phyloP scores from a whole-genome alignment of 37 sponge, comb jelly and placozoan species.

The Theonella swinhoei region DNA sequence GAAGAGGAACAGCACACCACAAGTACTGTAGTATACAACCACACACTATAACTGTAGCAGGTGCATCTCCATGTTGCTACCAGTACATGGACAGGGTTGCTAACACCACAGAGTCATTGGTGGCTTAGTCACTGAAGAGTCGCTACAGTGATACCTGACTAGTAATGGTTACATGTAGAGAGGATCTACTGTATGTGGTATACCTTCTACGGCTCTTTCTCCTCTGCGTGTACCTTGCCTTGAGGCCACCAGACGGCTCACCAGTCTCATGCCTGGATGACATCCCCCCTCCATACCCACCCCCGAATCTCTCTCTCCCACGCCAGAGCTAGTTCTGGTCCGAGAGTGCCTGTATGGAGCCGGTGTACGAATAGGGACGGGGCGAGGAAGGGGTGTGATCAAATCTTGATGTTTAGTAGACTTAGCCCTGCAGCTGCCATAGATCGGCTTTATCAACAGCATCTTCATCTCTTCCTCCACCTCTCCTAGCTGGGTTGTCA shows the following conservation, averaged over 20 bases:
- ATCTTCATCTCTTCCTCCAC: slow-evolving; percentile 32
- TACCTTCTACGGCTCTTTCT: not conserved
- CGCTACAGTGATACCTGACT: too few relatives aligned
- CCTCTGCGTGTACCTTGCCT: not conserved
- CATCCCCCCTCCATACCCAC: not conserved
- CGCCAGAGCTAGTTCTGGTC: not conserved
- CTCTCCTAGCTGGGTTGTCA: slow-evolving; percentile 36
- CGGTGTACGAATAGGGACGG: slow-evolving; percentile 1
- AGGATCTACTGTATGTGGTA: not conserved
- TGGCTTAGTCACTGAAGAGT: too few relatives aligned
- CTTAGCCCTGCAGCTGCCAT: not conserved
- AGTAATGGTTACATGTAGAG: not conserved
- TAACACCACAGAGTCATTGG: too few relatives aligned
- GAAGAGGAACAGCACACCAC: not conserved
- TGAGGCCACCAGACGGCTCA: not conserved
- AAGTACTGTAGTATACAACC: too few relatives aligned
- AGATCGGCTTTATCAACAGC: slow-evolving; percentile 71
- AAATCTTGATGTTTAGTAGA: not conserved
- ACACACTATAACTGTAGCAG: too few relatives aligned
- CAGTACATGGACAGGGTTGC: too few relatives aligned
- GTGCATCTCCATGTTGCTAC: too few relatives aligned
- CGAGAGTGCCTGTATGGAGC: not conserved
- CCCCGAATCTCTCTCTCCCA: not conserved
- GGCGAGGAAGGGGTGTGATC: slow-evolving; percentile 16
- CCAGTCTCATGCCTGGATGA: slow-evolving; percentile 13